These are phyloP conservation scores for Acleris cristana DNA, from an alignment of 2,888 invertebrate species.

Conservation along the genomic window DNA sequence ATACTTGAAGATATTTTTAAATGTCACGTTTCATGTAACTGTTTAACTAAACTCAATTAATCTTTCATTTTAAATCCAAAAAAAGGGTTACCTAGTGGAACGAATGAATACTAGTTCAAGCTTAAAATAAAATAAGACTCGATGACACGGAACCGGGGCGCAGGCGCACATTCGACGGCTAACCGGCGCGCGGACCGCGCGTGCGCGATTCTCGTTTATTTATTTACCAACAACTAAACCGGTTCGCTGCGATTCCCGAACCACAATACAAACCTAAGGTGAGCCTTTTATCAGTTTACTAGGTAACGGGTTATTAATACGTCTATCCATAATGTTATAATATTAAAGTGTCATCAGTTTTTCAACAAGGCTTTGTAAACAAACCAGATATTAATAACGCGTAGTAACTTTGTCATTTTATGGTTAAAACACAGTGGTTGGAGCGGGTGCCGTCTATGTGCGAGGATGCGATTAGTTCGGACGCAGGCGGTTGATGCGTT, in stretches of 20 bases:
- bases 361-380: not conserved
- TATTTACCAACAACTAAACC: conserved; percentile 34
- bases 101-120: no score
- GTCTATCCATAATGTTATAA: no score
- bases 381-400: conserved; percentile 10
- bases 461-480: no score
- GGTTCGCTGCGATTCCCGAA: conserved; percentile 4
- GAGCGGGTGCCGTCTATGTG: no score
- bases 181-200: not conserved
- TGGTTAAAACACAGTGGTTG: not conserved
- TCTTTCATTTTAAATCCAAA: no score
- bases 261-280: conserved; percentile 13
- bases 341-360: no score
- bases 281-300: not conserved
- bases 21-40: no score
- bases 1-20: no score
- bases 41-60: no score
- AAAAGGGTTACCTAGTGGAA: no score
- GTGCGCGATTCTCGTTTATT: not conserved
- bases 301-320: no score
- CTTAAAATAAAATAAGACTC: conserved; percentile 26
- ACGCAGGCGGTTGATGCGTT: no score
- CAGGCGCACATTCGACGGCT: not conserved
- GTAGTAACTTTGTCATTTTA: not conserved
- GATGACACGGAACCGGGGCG: not conserved